Conservation (phyloP, 2,888 invertebrate genomes). For the Latrodectus elegans region DNA sequence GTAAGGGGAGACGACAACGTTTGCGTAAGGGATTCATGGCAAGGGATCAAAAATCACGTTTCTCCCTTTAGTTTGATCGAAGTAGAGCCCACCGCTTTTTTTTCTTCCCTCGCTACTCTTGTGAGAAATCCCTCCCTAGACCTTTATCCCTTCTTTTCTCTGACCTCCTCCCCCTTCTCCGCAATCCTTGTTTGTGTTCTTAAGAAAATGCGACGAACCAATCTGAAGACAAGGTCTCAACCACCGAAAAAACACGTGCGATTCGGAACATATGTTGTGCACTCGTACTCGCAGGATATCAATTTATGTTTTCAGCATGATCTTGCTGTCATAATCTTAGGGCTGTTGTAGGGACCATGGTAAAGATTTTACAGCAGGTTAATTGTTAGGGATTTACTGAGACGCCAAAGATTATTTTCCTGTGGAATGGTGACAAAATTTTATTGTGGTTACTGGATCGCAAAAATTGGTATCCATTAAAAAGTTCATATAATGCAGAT, state of each 20-base stretch:
- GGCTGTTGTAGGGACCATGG: not conserved
- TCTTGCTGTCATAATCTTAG: not conserved
- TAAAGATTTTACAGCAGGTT: not conserved
- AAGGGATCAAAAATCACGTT: constrained; percentile 56
- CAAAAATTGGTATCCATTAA: too few species aligned
- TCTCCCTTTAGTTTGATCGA: constrained; percentile 4
- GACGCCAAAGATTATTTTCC: not conserved
- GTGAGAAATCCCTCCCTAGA: not conserved
- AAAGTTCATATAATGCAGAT: too few species aligned
- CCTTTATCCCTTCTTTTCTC: not conserved
- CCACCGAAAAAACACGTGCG: constrained; percentile 22
- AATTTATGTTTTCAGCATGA: not conserved
- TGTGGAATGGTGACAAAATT: not conserved
- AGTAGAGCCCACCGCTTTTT: not conserved
- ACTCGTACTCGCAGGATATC: not conserved
- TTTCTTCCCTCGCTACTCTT: not conserved
- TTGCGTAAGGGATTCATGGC: constrained; percentile 43
- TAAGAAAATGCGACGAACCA: constrained; percentile 28
- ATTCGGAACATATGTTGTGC: constrained; percentile 21
- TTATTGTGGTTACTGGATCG: too few species aligned
- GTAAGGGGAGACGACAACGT: constrained; percentile 62
- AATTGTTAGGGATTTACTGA: not conserved
- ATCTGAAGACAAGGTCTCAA: not conserved
- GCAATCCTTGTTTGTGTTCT: constrained; percentile 36
- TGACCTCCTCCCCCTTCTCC: not conserved